A percentile compares a stretch with the other conserved stretches of the same genome.
Conservation (phyloP, 2,113 vertebrate genomes). For the Naja naja region DNA sequence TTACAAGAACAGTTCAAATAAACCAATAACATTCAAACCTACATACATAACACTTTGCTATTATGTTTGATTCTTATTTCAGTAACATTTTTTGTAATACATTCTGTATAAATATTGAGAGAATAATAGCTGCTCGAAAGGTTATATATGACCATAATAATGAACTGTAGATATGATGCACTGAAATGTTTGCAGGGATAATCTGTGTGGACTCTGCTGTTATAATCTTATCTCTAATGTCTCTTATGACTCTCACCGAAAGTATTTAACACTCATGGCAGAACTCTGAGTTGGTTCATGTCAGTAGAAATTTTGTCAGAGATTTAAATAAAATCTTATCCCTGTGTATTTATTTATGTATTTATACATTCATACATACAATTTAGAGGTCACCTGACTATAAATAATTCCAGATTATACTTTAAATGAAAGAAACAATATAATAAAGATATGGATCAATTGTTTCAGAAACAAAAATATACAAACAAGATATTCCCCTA, state of each 20-base stretch:
- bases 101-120: not conserved
- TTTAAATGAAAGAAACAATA: not conserved
- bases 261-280: conserved; percentile 19
- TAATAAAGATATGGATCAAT: not conserved
- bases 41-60: too few species aligned
- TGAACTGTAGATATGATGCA: not conserved
- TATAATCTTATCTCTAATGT: conserved; percentile 30
- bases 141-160: conserved; percentile 6
- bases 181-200: conserved; percentile 31
- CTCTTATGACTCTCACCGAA: conserved; percentile 19
- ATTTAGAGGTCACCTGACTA: not conserved
- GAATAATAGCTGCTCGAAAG: conserved; percentile 39
- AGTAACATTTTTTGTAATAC: conserved; percentile 36
- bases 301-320: not conserved
- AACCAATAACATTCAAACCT: too few species aligned
- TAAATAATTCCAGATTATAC: not conserved
- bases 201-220: conserved; percentile 10
- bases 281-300: conserved; percentile 17
- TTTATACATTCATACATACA: not conserved
- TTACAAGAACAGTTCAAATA: too few species aligned
- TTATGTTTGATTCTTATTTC: conserved; percentile 34
- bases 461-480: not conserved
- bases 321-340: conserved; percentile 4
- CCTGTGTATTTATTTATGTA: not conserved
- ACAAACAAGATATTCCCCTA: not conserved